These are phyloP conservation scores for Zaprionus ornatus DNA, from an alignment of 1,140 invertebrate species.

Conservation along the genomic window DNA sequence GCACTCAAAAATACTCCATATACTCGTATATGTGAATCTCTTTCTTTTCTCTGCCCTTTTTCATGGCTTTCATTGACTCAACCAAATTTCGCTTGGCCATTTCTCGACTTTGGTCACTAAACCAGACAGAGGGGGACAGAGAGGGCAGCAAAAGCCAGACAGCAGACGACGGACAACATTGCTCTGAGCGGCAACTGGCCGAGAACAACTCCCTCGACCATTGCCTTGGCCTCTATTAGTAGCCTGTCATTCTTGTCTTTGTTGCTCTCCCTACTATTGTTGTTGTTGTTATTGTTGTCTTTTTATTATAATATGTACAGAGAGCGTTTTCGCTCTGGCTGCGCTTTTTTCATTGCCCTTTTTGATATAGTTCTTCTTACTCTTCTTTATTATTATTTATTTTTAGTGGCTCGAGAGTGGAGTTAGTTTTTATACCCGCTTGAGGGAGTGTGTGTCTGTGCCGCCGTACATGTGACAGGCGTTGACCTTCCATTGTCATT, in stretches of 20 bases:
- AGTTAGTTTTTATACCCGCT: slow-evolving; percentile 28
- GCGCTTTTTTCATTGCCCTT: slow-evolving; percentile 42
- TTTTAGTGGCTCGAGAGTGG: slow-evolving; percentile 23
- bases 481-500: slow-evolving; percentile 58
- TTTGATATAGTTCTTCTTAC: slow-evolving; percentile 13
- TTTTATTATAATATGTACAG: slow-evolving; percentile 40
- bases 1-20: slow-evolving; percentile 20
- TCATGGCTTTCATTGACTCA: slow-evolving; percentile 36
- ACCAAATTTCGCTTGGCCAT: slow-evolving; percentile 35
- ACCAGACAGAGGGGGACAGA: slow-evolving; percentile 28
- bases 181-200: slow-evolving; percentile 33
- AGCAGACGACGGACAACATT: slow-evolving; percentile 19
- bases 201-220: slow-evolving; percentile 38
- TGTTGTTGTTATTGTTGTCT: slow-evolving; percentile 11
- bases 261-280: slow-evolving; percentile 10
- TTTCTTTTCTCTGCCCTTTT: slow-evolving; percentile 12
- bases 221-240: slow-evolving; percentile 49
- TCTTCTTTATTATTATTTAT: slow-evolving; percentile 18
- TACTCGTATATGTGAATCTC: background rate
- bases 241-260: slow-evolving; percentile 50
- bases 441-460: background rate
- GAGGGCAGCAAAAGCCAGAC: background rate
- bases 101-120: slow-evolving; percentile 42
- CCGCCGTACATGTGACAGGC: slow-evolving; percentile 27
- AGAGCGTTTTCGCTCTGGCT: slow-evolving; percentile 20